Evolutionary conservation across 2,113 vertebrate species (phyloP), one percentile per base, ranked within the genome.

Genomic region (Zosterops hypoxanthus): DNA sequence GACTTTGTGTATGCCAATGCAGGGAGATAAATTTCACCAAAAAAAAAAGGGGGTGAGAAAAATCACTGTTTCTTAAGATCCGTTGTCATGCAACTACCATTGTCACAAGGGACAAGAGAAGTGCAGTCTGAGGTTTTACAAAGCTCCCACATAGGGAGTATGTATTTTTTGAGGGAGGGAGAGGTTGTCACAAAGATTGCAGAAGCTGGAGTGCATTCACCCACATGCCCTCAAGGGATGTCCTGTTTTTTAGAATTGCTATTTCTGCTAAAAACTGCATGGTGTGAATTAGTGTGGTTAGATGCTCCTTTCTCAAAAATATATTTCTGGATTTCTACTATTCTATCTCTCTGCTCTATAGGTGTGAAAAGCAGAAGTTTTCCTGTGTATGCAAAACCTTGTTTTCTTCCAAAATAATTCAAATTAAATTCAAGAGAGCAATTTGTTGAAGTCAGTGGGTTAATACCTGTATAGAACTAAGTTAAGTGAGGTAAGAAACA

Each of bases 111-210:
- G 85, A 92, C 8, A 41, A 53, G 20, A 86, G 65, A 80, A 94
- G 52, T 14, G 28, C 50, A 92, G 76, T 42, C 69, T 75, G 90
- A 95, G 85, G 79, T 94, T 88, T 92, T 56, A 81, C 14, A 36
- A 86, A 84, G 65, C 57, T 92, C 80, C 83, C 61, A 92, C 88
- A 71, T 3, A 39, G 36, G n/a, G 49, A 49, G 22, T 57, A n/a
- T 79, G 89, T 5, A 42, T 39, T 63, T 83, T 66, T 53, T 24
- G 28, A 76, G 29, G 28, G 46, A 68, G 36, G 11, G 16, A 24
- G 64, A 49, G 21, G 50, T 17, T 65, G 76, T 57, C 47, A 78
- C 47, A 88, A 78, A 66, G 52, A 42, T 29, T 92, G 85, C 68
- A 90, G 83, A 86, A 90, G 39, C 55, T 82, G 73, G 31, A 91